phyloP scores from a whole-genome alignment of 1,140 invertebrate species.

The Drosophila melanica region DNA sequence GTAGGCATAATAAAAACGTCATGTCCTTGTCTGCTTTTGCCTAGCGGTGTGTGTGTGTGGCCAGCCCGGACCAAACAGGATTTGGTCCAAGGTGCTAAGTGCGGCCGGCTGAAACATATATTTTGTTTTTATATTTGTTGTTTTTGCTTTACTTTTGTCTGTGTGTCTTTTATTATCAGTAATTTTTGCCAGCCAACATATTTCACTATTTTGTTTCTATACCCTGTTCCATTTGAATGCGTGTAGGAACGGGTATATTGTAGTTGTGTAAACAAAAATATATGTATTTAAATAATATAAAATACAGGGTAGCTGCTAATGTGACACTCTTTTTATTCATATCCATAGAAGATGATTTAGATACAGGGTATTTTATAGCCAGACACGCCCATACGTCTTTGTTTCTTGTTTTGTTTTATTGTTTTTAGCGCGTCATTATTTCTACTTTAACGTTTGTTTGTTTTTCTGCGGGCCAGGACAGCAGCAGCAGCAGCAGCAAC shows the following conservation, averaged over 20 bases:
- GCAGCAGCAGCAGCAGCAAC: slow-evolving; percentile 4
- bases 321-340: too few species aligned
- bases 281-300: too few species aligned
- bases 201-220: slow-evolving; percentile 24
- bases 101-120: slow-evolving; percentile 57
- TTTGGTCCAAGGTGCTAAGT: slow-evolving; percentile 66
- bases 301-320: too few species aligned
- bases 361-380: too few species aligned
- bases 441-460: slow-evolving; percentile 70
- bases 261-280: too few species aligned
- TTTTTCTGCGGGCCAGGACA: slow-evolving; percentile 47
- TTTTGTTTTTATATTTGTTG: slow-evolving; percentile 17
- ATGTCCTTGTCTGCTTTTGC: slow-evolving; percentile 67
- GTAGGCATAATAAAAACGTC: slow-evolving; percentile 76
- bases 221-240: too few species aligned
- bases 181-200: slow-evolving; percentile 70
- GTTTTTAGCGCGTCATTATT: slow-evolving; percentile 80
- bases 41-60: slow-evolving; percentile 41
- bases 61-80: slow-evolving; percentile 48
- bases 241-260: too few species aligned
- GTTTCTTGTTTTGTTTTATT: slow-evolving; percentile 67
- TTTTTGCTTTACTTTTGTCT: slow-evolving; percentile 1
- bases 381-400: background rate
- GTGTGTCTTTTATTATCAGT: slow-evolving; percentile 69
- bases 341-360: too few species aligned